Evolutionary conservation across 1,140 invertebrate genomes (phyloP).

Genomic region (Grapholita molesta): DNA sequence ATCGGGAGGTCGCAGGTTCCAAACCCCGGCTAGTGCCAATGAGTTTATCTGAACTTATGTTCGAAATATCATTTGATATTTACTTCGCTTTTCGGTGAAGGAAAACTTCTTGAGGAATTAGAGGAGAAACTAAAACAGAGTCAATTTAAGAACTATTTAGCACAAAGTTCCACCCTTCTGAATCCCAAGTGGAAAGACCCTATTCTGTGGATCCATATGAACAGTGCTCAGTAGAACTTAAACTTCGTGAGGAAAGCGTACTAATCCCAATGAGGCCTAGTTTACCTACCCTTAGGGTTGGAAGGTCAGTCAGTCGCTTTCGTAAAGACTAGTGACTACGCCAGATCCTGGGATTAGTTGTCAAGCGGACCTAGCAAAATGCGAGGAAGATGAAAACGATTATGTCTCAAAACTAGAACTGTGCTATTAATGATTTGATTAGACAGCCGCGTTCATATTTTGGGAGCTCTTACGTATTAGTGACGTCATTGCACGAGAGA

Average conservation of each 20-base stretch:
- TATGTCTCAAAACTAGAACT: conserved; percentile 20
- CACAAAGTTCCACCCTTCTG: conserved; percentile 48
- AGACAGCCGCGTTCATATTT: conserved; percentile 55
- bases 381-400: conserved; percentile 5
- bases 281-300: too few species aligned
- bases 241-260: too few species aligned
- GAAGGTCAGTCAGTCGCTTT: too few species aligned
- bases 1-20: too few species aligned
- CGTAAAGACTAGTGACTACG: too few species aligned
- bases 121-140: conserved; percentile 69
- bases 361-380: not conserved
- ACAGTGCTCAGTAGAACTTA: conserved; percentile 31
- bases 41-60: too few species aligned
- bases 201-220: conserved; percentile 49
- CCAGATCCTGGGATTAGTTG: too few species aligned
- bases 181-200: conserved; percentile 55
- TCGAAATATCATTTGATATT: too few species aligned
- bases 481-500: conserved; percentile 21
- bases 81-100: too few species aligned
- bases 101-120: conserved; percentile 60
- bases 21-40: too few species aligned
- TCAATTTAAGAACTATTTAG: conserved; percentile 68
- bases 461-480: conserved; percentile 30
- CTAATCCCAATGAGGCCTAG: too few species aligned
- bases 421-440: conserved; percentile 43